Conservation (phyloP, 2,113 vertebrate species). For the Tyto alba region DNA sequence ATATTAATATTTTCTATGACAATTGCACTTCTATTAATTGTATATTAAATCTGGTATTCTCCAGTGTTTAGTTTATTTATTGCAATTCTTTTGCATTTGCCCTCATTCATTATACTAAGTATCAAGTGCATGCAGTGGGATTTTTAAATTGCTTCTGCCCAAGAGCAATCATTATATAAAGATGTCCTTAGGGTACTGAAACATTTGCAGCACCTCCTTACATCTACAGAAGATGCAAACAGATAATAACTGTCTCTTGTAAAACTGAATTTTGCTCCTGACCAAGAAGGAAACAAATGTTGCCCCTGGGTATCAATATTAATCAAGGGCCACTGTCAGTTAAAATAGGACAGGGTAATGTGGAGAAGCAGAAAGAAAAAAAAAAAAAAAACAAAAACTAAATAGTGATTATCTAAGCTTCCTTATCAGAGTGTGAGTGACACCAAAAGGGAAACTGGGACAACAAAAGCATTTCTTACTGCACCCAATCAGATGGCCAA, state of each 20-base stretch:
- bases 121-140: neutral
- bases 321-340: neutral
- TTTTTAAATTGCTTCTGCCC: constrained; percentile 32
- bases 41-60: neutral
- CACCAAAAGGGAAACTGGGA: neutral
- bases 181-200: constrained; percentile 25
- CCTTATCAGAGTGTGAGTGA: neutral
- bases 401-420: neutral
- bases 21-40: neutral
- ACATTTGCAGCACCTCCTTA: neutral
- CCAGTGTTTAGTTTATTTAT: neutral
- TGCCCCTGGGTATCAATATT: neutral
- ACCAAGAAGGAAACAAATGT: neutral
- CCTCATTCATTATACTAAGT: constrained; percentile 31
- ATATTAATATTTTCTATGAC: neutral
- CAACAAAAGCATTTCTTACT: neutral
- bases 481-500: too few species aligned
- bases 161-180: constrained; percentile 15
- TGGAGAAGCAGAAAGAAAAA: neutral
- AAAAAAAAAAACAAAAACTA: neutral
- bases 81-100: neutral
- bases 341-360: neutral
- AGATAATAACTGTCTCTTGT: neutral
- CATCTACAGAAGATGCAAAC: neutral
- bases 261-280: neutral